Conservation (phyloP, 2,113 vertebrate genomes). For the Arvicanthis niloticus region DNA sequence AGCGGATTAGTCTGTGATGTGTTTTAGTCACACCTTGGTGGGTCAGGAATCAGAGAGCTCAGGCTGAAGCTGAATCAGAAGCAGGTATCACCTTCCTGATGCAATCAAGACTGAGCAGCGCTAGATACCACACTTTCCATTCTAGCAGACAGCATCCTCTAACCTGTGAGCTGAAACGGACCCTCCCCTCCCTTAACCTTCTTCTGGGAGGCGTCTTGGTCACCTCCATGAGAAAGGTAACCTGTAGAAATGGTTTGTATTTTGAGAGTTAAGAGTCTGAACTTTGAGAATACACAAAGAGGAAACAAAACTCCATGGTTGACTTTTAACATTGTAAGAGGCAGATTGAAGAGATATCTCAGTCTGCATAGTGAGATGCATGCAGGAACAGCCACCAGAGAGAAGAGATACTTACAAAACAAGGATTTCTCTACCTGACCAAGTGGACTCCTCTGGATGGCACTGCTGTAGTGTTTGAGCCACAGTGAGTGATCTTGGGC, state of each 20-base stretch:
- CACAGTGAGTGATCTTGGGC: neutral
- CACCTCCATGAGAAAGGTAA: neutral
- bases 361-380: too few relatives aligned
- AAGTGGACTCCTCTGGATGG: neutral
- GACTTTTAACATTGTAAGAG: fast-evolving
- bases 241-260: neutral
- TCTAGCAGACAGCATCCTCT: too few relatives aligned
- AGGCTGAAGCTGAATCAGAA: neutral
- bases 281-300: neutral
- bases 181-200: neutral
- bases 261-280: neutral
- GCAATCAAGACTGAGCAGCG: neutral
- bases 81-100: neutral
- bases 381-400: fast-evolving
- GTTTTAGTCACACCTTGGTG: neutral
- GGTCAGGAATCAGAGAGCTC: neutral
- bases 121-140: neutral
- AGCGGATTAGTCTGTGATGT: neutral
- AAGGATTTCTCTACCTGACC: neutral
- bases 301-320: neutral
- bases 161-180: neutral
- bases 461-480: too few relatives aligned
- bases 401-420: fast-evolving
- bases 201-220: neutral
- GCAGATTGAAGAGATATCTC: neutral